Percentiles rank a stretch among this genome's conserved stretches.
Evolutionary conservation across 1,140 invertebrate genomes (phyloP).

Genomic region (Eupeodes corollae): DNA sequence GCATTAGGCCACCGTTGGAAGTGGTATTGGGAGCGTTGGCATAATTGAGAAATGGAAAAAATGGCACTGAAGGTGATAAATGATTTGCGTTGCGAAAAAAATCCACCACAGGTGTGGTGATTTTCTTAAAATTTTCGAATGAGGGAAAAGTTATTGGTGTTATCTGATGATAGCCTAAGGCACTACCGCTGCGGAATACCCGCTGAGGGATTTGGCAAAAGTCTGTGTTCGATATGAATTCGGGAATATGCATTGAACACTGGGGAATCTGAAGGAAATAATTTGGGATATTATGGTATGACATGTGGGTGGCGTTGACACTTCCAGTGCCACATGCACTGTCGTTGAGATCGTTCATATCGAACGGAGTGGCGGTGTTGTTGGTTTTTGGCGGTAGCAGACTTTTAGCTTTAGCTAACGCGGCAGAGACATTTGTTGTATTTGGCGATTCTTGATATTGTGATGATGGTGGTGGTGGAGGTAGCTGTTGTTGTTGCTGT

Average conservation of each 20-base stretch:
- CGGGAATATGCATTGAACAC: conserved; percentile 9
- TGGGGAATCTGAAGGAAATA: conserved; percentile 10
- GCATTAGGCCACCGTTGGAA: conserved; percentile 9
- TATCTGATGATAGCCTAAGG: background rate
- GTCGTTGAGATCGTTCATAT: background rate
- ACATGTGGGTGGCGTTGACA: conserved; percentile 13
- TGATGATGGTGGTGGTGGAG: conserved; percentile 1
- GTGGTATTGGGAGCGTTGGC: conserved; percentile 20
- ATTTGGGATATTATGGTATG: conserved; percentile 1
- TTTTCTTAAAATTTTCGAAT: conserved; percentile 31
- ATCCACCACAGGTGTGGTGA: conserved; percentile 32
- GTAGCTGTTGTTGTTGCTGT: conserved; percentile 6
- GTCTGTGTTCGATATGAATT: conserved; percentile 6
- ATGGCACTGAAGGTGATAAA: conserved; percentile 2
- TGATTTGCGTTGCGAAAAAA: conserved; percentile 25
- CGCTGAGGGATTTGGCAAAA: background rate
- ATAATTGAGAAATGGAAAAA: conserved; percentile 11
- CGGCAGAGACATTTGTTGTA: conserved; percentile 1
- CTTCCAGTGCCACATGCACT: too few relatives aligned
- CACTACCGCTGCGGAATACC: background rate
- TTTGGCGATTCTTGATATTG: conserved; percentile 6
- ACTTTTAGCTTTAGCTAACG: too few relatives aligned
- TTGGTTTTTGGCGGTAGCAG: conserved; percentile 9
- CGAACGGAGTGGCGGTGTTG: conserved; percentile 12
- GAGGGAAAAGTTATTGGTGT: conserved; percentile 9